Percentiles rank a stretch among this genome's conserved stretches.
Evolutionary conservation across 2,888 invertebrate genomes (phyloP).

Genomic region (Chaetoderma sp.): DNA sequence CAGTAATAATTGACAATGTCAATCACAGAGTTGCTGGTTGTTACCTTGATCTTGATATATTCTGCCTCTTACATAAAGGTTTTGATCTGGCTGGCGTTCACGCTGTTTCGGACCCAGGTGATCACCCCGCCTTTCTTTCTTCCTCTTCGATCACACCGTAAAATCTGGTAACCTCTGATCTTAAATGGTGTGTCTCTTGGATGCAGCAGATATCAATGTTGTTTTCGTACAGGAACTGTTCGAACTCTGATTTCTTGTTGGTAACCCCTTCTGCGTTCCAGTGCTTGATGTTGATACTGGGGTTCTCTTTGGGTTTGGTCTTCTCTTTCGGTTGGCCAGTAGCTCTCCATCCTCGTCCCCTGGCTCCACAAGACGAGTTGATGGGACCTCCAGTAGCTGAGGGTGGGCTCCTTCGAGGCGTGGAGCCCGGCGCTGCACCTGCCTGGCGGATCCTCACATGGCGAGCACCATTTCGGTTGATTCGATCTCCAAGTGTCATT

Average conservation of each 20-base stretch:
- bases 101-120: conserved; percentile 30
- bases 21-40: conserved; percentile 3
- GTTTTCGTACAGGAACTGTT: conserved; percentile 29
- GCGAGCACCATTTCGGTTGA: background rate
- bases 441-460: conserved; percentile 11
- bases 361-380: background rate
- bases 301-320: background rate
- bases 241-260: conserved; percentile 31
- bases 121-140: conserved; percentile 30
- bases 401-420: conserved; percentile 9
- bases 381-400: conserved; percentile 14
- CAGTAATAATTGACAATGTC: conserved; percentile 20
- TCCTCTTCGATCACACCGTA: conserved; percentile 19
- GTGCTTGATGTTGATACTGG: conserved; percentile 26
- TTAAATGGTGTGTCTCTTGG: conserved; percentile 32
- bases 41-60: conserved; percentile 14
- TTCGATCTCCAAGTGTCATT: conserved; percentile 3
- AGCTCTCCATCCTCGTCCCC: background rate
- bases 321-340: background rate
- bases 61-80: conserved; percentile 21
- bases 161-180: conserved; percentile 25
- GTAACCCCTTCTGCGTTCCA: conserved; percentile 37
- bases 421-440: conserved; percentile 14
- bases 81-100: conserved; percentile 18
- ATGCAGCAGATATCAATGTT: conserved; percentile 29